Percentiles rank a stretch among this genome's conserved stretches.
phyloP scores from a whole-genome alignment of 2,888 invertebrate genomes.

The Caenorhabditis zanzibari region DNA sequence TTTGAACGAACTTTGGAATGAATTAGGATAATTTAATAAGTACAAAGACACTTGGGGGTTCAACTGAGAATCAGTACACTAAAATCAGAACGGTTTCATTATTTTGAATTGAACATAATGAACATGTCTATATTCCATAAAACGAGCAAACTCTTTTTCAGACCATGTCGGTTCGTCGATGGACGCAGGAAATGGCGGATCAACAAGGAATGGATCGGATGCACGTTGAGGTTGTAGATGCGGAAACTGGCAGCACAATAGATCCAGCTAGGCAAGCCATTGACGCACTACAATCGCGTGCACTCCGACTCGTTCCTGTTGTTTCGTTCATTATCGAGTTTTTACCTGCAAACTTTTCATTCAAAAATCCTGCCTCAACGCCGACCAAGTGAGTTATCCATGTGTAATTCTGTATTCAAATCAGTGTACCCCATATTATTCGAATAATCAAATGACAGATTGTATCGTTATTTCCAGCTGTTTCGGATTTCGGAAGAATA shows the following conservation, averaged over 20 bases:
- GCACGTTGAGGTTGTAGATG: constrained; percentile 80
- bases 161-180: constrained; percentile 79
- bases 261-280: constrained; percentile 82
- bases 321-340: constrained; percentile 81
- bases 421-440: neutral
- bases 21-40: neutral
- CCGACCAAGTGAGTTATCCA: constrained; percentile 68
- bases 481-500: constrained; percentile 6
- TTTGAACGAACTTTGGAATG: neutral
- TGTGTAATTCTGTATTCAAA: neutral
- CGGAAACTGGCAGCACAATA: constrained; percentile 80
- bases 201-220: constrained; percentile 77
- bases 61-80: no score
- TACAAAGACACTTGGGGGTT: no score
- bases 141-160: constrained; percentile 30
- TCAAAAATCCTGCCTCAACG: constrained; percentile 74
- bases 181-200: constrained; percentile 79
- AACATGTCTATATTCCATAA: neutral
- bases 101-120: neutral
- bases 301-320: constrained; percentile 80
- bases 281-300: constrained; percentile 81
- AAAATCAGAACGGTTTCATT: no score
- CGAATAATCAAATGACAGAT: neutral
- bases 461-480: constrained; percentile 11
- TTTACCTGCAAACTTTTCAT: constrained; percentile 77